A percentile compares a stretch with the other conserved stretches of the same genome.
Evolutionary conservation across 1,140 invertebrate species (phyloP).

Genomic region (Littorina saxatilis): DNA sequence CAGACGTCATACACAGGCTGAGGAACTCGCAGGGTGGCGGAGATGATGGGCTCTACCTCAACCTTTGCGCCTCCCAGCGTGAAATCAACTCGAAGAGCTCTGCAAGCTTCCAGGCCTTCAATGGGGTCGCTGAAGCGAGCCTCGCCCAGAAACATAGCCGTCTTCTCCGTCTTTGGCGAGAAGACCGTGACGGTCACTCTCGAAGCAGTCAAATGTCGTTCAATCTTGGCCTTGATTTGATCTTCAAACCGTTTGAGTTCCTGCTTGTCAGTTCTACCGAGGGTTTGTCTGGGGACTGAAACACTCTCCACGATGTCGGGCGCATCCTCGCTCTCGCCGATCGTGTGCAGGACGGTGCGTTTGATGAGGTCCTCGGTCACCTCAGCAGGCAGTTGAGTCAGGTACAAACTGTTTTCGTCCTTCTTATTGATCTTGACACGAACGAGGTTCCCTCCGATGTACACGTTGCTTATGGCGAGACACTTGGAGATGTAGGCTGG

Average conservation of each 20-base stretch:
- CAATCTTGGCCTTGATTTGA: not conserved
- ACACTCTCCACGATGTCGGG: not conserved
- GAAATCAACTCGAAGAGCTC: conserved; percentile 12
- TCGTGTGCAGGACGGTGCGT: not conserved
- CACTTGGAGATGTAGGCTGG: not conserved
- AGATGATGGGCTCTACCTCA: conserved; percentile 44
- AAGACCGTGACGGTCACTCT: conserved; percentile 41
- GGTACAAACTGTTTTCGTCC: not conserved
- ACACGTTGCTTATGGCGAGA: not conserved
- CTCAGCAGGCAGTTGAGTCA: not conserved
- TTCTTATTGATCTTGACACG: not conserved
- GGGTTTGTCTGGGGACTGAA: not conserved
- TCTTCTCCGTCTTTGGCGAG: conserved; percentile 5
- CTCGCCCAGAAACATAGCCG: conserved; percentile 40
- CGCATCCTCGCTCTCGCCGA: not conserved
- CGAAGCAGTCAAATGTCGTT: not conserved
- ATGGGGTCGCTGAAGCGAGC: conserved; percentile 53
- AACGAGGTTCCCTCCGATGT: not conserved
- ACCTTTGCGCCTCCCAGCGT: conserved; percentile 44
- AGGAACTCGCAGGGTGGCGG: conserved; percentile 47
- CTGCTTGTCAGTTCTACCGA: too few species aligned
- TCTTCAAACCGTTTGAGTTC: not conserved
- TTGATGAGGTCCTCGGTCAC: not conserved
- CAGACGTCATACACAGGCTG: conserved; percentile 43
- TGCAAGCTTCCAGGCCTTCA: conserved; percentile 48